Percentiles rank a stretch among this genome's conserved stretches.
phyloP scores from a whole-genome alignment of 2,888 invertebrate genomes.

The Sabatieria punctata region DNA sequence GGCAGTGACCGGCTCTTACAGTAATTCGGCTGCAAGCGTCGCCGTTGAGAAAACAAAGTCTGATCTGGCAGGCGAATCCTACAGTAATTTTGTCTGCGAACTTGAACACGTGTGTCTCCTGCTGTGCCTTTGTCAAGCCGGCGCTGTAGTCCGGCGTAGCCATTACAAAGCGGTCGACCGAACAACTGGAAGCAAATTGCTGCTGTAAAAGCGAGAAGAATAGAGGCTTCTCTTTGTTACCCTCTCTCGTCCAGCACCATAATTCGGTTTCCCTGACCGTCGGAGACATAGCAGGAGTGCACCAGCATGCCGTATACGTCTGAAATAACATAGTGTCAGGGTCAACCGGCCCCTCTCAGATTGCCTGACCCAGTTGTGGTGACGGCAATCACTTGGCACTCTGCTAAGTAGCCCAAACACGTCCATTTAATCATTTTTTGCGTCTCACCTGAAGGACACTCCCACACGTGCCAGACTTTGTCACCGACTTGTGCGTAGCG shows the following conservation, averaged over 20 bases:
- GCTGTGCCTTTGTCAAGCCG: conserved; percentile 6
- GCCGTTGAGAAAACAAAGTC: conserved; percentile 4
- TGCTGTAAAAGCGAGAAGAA: neutral
- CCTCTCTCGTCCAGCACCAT: conserved; percentile 8
- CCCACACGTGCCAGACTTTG: conserved; percentile 10
- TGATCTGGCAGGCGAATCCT: conserved; percentile 9
- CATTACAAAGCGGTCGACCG: conserved; percentile 7
- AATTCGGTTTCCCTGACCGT: conserved; percentile 6
- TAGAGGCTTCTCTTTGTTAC: too few species aligned
- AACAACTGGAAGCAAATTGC: conserved; percentile 5
- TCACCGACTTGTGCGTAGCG: conserved; percentile 9
- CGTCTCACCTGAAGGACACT: conserved; percentile 10
- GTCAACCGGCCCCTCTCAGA: too few species aligned
- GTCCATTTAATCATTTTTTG: too few species aligned
- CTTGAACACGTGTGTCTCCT: conserved; percentile 10
- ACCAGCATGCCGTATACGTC: conserved; percentile 11
- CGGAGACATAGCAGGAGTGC: conserved; percentile 9
- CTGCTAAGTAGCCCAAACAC: too few species aligned
- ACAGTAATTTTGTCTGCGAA: conserved; percentile 10
- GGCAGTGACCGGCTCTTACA: conserved; percentile 1
- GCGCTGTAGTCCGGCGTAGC: conserved; percentile 5
- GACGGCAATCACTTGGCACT: too few species aligned
- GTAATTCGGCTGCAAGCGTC: conserved; percentile 8
- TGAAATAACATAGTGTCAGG: neutral
- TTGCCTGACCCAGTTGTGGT: too few species aligned